Percentiles rank a stretch among this genome's conserved stretches.
Conservation (phyloP, 2,888 invertebrate genomes). For the Shargacucullia verbasci region DNA sequence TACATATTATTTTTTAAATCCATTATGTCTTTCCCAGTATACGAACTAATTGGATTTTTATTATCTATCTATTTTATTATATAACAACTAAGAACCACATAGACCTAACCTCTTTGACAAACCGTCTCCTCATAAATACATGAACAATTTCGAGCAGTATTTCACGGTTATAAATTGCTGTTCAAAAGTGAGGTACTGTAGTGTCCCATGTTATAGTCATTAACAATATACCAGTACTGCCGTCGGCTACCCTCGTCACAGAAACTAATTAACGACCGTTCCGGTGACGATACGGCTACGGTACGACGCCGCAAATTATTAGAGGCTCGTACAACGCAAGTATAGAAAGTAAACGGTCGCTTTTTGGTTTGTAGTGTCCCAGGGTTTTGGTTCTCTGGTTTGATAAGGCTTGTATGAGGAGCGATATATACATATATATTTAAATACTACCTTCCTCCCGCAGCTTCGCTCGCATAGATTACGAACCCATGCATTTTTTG, state of each 20-base stretch:
- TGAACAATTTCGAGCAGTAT: constrained; percentile 35
- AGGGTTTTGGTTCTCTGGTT: not conserved
- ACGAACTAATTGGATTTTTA: too few relatives aligned
- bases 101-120: constrained; percentile 1
- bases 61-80: not conserved
- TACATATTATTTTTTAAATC: too few relatives aligned
- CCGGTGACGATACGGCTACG: constrained; percentile 42
- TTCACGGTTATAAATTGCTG: constrained; percentile 37
- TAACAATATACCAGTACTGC: constrained; percentile 46
- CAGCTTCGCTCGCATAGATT: too few relatives aligned
- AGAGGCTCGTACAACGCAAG: constrained; percentile 16
- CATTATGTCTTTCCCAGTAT: too few relatives aligned
- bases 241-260: constrained; percentile 50
- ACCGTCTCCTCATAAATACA: constrained; percentile 14
- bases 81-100: not conserved
- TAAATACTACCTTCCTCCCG: too few relatives aligned
- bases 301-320: constrained; percentile 55
- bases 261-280: constrained; percentile 53
- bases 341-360: constrained; percentile 22
- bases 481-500: too few relatives aligned
- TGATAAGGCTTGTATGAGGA: not conserved
- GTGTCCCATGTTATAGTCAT: constrained; percentile 40
- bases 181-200: constrained; percentile 44
- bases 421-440: too few relatives aligned
- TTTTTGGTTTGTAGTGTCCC: constrained; percentile 20